Evolutionary conservation across 2,113 vertebrate genomes (phyloP).

Genomic region (Chrysemys picta): DNA sequence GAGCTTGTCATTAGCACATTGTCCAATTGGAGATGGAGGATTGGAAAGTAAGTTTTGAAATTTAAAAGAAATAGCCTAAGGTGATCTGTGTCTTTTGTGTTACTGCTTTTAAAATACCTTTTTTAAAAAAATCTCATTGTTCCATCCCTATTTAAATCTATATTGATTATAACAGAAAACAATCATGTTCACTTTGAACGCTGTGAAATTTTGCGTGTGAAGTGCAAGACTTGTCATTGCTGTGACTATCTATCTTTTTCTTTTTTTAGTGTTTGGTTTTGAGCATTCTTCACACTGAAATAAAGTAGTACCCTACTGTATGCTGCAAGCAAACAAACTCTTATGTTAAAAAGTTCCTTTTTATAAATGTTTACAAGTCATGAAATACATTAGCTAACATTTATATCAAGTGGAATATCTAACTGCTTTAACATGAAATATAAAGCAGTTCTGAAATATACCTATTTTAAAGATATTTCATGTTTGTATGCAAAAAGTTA

Average conservation of each 20-base stretch:
- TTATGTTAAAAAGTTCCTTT: not conserved
- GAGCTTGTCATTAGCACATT: constrained; percentile 89
- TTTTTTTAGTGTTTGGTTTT: not conserved
- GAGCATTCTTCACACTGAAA: not conserved
- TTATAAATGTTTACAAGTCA: not conserved
- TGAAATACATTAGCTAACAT: not conserved
- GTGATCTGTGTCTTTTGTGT: not conserved
- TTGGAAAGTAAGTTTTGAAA: constrained; percentile 87
- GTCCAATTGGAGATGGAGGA: constrained; percentile 91
- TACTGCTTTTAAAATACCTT: not conserved
- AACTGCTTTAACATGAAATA: not conserved
- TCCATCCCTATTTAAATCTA: not conserved
- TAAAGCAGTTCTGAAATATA: not conserved
- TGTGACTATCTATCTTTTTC: not conserved
- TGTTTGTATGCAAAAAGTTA: not conserved
- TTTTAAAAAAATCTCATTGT: not conserved
- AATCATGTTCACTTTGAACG: not conserved
- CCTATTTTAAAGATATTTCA: not conserved
- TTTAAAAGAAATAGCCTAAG: not conserved
- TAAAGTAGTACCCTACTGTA: not conserved
- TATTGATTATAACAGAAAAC: not conserved
- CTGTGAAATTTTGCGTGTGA: not conserved
- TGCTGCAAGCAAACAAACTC: not conserved
- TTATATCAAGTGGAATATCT: not conserved
- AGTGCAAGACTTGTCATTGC: not conserved